Conservation (phyloP, 2,888 invertebrate genomes). For the Rhagonycha lutea region DNA sequence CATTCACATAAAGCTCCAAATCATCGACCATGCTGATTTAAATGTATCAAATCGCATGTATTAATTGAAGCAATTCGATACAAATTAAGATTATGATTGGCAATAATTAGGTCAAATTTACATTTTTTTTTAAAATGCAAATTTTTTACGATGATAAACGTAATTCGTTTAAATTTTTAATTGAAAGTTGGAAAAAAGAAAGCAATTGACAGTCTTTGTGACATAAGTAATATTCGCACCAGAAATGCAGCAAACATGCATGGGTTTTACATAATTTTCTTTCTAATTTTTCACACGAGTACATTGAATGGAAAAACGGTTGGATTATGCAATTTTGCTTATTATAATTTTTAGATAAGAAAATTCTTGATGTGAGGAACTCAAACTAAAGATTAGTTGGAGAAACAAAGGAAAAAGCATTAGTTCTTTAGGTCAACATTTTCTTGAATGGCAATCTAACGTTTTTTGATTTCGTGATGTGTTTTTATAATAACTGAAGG, state of each 20-base stretch:
- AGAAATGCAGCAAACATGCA: background rate
- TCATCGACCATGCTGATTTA: constrained; percentile 21
- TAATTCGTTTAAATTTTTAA: background rate
- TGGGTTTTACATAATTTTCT: background rate
- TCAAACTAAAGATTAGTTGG: background rate
- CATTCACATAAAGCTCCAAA: constrained; percentile 29
- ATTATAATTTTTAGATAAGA: background rate
- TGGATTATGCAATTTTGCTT: background rate
- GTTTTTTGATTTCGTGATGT: background rate
- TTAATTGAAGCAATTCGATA: background rate
- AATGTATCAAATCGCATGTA: background rate
- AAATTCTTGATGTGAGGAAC: background rate
- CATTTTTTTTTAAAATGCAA: background rate
- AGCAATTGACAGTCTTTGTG: background rate
- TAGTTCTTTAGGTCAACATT: too few species aligned
- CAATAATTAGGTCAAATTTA: background rate
- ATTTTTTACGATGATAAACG: background rate
- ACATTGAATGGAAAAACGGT: background rate
- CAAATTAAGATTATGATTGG: background rate
- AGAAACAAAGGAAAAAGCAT: too few species aligned
- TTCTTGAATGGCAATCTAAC: too few species aligned
- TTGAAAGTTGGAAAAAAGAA: background rate
- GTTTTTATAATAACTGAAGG: background rate
- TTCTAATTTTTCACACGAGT: background rate
- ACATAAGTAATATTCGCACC: background rate